These are phyloP conservation scores for Ypsolopha scabrella DNA, from an alignment of 2,888 invertebrate species.

Conservation along the genomic window DNA sequence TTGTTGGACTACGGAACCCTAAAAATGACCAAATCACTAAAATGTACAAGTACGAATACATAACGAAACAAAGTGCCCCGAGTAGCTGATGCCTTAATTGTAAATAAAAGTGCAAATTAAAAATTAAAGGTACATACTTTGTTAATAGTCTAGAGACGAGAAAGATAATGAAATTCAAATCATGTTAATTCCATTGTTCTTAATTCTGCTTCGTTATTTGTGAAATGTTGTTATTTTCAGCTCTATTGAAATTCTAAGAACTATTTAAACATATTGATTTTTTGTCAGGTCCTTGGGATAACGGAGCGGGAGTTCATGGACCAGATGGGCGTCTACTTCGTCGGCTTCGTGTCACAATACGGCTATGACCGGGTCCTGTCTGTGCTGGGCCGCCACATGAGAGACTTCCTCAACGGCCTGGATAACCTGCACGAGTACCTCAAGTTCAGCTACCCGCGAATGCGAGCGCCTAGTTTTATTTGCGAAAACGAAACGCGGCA, in stretches of 20 bases:
- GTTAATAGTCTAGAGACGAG: too few species aligned
- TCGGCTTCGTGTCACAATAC: conserved; percentile 93
- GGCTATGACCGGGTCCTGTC: conserved; percentile 94
- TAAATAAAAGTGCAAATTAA: too few species aligned
- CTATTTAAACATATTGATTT: conserved; percentile 2
- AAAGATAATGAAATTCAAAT: too few species aligned
- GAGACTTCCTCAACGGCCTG: conserved; percentile 95
- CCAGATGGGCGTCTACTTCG: conserved; percentile 94
- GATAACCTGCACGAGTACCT: conserved; percentile 98
- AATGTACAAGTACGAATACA: too few species aligned
- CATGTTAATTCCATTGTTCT: too few species aligned
- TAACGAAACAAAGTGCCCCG: too few species aligned
- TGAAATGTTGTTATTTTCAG: too few species aligned
- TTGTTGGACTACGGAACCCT: too few species aligned
- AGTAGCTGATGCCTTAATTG: too few species aligned
- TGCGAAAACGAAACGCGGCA: conserved; percentile 95
- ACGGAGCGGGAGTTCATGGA: conserved; percentile 92
- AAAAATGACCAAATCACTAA: too few species aligned
- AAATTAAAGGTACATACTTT: too few species aligned
- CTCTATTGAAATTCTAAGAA: neutral
- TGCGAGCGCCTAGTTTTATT: conserved; percentile 95
- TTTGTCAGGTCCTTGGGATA: conserved; percentile 82
- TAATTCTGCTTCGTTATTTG: too few species aligned
- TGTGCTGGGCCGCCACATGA: conserved; percentile 91
- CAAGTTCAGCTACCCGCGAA: conserved; percentile 92